phyloP scores from a whole-genome alignment of 1,140 invertebrate genomes.

The Ips nitidus region DNA sequence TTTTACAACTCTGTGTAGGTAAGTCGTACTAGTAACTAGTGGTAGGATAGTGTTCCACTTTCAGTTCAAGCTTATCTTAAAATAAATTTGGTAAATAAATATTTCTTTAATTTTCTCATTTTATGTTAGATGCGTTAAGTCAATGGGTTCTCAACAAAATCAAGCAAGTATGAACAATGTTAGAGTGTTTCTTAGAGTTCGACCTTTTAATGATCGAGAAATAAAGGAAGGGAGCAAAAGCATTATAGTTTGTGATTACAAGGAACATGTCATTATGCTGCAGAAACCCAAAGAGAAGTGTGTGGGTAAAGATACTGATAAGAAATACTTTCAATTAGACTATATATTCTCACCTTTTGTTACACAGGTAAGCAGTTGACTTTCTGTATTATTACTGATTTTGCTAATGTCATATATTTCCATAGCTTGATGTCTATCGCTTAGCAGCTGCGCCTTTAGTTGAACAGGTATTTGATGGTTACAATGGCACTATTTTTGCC shows the following conservation, averaged over 20 bases:
- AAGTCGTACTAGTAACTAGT: too few species aligned
- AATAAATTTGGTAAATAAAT: too few species aligned
- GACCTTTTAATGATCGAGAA: slow-evolving; percentile 84
- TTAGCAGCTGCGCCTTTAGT: slow-evolving; percentile 93
- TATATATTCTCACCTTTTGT: slow-evolving; percentile 86
- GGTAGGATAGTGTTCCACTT: too few species aligned
- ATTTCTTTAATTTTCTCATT: too few species aligned
- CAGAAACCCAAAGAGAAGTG: slow-evolving; percentile 64
- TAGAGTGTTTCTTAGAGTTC: slow-evolving; percentile 83
- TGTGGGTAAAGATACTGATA: slow-evolving; percentile 52
- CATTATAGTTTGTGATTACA: slow-evolving; percentile 73
- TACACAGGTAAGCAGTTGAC: slow-evolving; percentile 65
- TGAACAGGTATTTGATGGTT: slow-evolving; percentile 90
- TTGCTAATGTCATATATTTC: slow-evolving; percentile 35
- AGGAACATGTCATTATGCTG: slow-evolving; percentile 74
- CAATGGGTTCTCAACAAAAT: slow-evolving; percentile 14
- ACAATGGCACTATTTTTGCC: slow-evolving; percentile 96
- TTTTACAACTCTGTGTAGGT: too few species aligned
- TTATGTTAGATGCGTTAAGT: too few species aligned
- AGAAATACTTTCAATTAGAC: slow-evolving; percentile 89
- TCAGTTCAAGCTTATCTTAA: too few species aligned
- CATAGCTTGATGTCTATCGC: slow-evolving; percentile 86
- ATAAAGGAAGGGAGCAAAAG: slow-evolving; percentile 66
- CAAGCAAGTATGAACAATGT: slow-evolving; percentile 60
- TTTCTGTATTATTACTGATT: slow-evolving; percentile 1